Conservation (phyloP, 37 sponge, comb jelly and placozoan genomes). For the Geodia barretti region DNA sequence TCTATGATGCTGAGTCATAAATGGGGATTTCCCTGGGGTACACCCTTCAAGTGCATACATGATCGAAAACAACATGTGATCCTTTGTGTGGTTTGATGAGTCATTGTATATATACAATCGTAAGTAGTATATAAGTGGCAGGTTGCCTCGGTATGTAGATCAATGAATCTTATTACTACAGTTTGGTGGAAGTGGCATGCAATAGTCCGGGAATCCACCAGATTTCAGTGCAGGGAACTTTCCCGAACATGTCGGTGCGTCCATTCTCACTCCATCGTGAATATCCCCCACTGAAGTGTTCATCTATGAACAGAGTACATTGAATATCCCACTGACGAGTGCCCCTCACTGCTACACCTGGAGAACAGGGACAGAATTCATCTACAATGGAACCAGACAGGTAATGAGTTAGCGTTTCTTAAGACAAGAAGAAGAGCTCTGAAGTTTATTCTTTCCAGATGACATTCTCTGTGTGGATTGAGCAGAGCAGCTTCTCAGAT, state of each 20-base stretch:
- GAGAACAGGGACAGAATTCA: background rate
- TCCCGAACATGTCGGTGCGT: background rate
- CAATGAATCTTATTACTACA: background rate
- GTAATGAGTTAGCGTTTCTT: background rate
- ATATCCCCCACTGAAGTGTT: too few relatives aligned
- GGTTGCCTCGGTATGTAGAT: background rate
- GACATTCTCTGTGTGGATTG: background rate
- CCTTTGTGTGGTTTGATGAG: too few relatives aligned
- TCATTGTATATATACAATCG: background rate
- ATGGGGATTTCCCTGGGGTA: too few relatives aligned
- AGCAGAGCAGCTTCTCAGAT: background rate
- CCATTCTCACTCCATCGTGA: too few relatives aligned
- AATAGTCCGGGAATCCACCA: background rate
- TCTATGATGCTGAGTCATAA: too few relatives aligned
- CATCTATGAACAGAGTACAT: background rate
- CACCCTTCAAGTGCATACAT: too few relatives aligned
- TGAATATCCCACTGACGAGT: conserved; percentile 5
- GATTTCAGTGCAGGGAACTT: background rate
- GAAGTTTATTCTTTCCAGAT: background rate
- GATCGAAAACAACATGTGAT: too few relatives aligned
- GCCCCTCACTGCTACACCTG: conserved; percentile 29
- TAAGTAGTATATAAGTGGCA: too few relatives aligned
- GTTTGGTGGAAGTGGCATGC: background rate
- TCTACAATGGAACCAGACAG: background rate
- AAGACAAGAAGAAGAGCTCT: background rate